Evolutionary conservation across 2,113 vertebrate species (phyloP).

Genomic region (Sterna hirundo): DNA sequence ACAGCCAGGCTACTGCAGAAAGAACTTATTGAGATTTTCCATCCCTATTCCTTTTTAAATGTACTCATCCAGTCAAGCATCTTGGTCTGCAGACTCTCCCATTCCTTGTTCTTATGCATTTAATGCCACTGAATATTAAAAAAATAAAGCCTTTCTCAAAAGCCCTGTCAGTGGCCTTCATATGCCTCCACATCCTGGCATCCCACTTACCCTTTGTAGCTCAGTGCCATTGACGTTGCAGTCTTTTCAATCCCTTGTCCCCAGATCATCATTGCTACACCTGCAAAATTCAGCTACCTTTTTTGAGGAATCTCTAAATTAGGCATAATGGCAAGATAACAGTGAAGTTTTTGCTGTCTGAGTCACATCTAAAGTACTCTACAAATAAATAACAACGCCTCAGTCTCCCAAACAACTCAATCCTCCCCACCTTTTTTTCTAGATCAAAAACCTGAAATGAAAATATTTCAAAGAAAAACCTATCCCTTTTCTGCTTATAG

Average conservation of each 20-base stretch:
- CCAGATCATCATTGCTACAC: not conserved
- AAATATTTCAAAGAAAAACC: not conserved
- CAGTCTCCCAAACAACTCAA: not conserved
- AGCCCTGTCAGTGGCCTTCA: not conserved
- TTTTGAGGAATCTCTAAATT: not conserved
- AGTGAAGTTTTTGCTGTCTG: not conserved
- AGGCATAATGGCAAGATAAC: not conserved
- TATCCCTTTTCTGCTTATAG: not conserved
- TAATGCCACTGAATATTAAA: not conserved
- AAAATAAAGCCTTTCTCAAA: not conserved
- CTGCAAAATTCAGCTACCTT: not conserved
- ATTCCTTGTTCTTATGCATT: not conserved
- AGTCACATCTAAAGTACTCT: not conserved
- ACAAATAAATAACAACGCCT: not conserved
- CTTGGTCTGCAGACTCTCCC: not conserved
- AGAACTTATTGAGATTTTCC: not conserved
- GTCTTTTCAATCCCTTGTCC: not conserved
- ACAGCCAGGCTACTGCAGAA: not conserved
- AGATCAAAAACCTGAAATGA: not conserved
- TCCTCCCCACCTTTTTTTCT: accelerated
- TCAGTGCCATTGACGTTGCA: not conserved
- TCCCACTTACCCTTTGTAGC: not conserved
- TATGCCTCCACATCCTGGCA: accelerated
- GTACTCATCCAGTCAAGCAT: not conserved
- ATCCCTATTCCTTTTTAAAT: not conserved